A percentile compares a stretch with the other conserved stretches of the same genome.
phyloP scores from a whole-genome alignment of 2,797 vertebrate genomes.

The Gastrophryne carolinensis region DNA sequence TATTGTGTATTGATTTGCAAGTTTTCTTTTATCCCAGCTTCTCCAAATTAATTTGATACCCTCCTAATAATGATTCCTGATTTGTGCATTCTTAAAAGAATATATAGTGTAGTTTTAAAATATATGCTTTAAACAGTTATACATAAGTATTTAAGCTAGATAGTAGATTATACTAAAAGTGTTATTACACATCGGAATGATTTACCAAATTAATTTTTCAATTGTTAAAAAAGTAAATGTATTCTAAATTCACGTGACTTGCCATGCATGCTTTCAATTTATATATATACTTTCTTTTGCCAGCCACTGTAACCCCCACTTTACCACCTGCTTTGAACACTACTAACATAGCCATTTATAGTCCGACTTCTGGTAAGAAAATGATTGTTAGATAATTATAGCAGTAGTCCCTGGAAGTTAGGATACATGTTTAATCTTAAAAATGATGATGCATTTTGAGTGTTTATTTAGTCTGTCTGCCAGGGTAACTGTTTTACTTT shows the following conservation, averaged over 20 bases:
- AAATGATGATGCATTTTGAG: not conserved
- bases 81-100: too few species aligned
- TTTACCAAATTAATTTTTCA: not conserved
- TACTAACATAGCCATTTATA: slow-evolving; percentile 34
- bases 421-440: too few species aligned
- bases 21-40: too few species aligned
- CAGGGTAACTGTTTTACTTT: too few species aligned
- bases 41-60: too few species aligned
- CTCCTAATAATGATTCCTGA: too few species aligned
- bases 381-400: too few species aligned
- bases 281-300: slow-evolving; percentile 16
- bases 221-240: not conserved
- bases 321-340: slow-evolving; percentile 32
- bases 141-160: too few species aligned
- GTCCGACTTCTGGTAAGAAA: slow-evolving; percentile 55
- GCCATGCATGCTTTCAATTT: slow-evolving; percentile 4
- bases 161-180: not conserved
- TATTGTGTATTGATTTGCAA: too few species aligned
- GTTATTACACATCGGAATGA: not conserved
- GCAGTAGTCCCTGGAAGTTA: too few species aligned
- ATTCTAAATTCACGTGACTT: not conserved
- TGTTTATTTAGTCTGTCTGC: not conserved
- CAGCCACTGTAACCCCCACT: slow-evolving; percentile 29
- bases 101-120: too few species aligned
- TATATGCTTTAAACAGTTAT: too few species aligned